phyloP scores from a whole-genome alignment of 2,113 vertebrate species.

The Machaerirhynchus nigripectus region DNA sequence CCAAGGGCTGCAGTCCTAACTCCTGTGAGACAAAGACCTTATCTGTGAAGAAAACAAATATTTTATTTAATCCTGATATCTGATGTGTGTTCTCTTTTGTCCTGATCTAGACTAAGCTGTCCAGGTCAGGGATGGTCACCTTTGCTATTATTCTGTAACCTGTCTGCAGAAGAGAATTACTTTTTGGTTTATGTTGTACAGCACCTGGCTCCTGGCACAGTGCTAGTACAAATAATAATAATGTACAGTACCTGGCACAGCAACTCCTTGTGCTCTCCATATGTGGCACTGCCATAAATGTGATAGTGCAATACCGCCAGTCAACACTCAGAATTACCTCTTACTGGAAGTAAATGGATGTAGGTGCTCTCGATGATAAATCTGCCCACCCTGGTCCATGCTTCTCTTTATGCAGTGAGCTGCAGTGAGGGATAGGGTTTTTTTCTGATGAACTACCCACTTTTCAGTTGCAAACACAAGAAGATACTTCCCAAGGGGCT shows the following conservation, averaged over 20 bases:
- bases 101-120: constrained; percentile 35
- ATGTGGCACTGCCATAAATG: constrained; percentile 37
- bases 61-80: neutral
- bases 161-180: constrained; percentile 40
- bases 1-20: neutral
- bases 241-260: constrained; percentile 27
- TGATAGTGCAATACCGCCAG: constrained; percentile 7
- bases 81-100: neutral
- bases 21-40: neutral
- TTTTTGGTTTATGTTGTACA: constrained; percentile 63
- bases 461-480: neutral
- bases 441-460: neutral
- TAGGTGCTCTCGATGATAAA: constrained; percentile 1
- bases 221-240: constrained; percentile 66
- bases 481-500: neutral
- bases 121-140: constrained; percentile 29
- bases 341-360: constrained; percentile 17
- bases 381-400: neutral
- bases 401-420: constrained; percentile 22
- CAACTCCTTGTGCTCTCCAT: neutral
- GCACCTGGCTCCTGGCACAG: neutral
- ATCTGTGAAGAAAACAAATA: neutral
- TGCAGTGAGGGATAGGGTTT: neutral
- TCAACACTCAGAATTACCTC: neutral
- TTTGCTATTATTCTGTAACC: constrained; percentile 51